Evolutionary conservation across 2,888 invertebrate genomes (phyloP), one percentile per base, ranked within the genome.

Genomic region (Eristalis intricaria): DNA sequence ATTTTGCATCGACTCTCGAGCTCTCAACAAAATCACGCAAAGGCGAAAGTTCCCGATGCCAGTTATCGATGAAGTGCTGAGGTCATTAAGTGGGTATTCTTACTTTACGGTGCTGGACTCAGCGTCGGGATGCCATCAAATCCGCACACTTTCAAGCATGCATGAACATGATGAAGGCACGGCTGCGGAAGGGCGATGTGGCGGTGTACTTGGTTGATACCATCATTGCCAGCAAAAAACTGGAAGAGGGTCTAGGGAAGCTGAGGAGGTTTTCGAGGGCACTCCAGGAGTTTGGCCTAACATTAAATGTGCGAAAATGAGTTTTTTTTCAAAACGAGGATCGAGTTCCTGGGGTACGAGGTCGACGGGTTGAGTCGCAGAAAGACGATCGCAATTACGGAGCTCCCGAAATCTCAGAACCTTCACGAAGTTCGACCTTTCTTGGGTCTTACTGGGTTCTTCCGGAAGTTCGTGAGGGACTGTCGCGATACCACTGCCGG

Each of bases 401-500:
- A 58, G 15, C 60, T 70, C 8, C 29, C 68, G 15, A 23, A 29
- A 10, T 70, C 26, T 4, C 29, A 3, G 13, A 15, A 15, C 1
- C 15, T 65, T 40, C 40, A 65, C 23, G 40, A 40, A 13, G 60
- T 75, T 2, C 11, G 68, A 13, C 32, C 29, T 43, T 68, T 61
- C 43, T 38, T 76, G 15, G 75, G 75, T 1, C 58, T 75, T 7
- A 65, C 74, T 10, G 74, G 58, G 0, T 92, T 89, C 70, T 91
- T 91, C 64, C 71, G 91, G 5, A 91, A 65, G 23, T 65, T 65
- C 40, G 40, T 65, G 11, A 10, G 23, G 23, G 19, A 40, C 65
- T 65, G 89, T 90, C 5, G 89, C 89, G 1, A 68, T 82, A 63
- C 90, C 91, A 8, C 50, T 91, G 29, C 15, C n/a, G 61, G 61